phyloP scores from a whole-genome alignment of 2,113 vertebrate genomes.

The Dasyornis broadbenti region DNA sequence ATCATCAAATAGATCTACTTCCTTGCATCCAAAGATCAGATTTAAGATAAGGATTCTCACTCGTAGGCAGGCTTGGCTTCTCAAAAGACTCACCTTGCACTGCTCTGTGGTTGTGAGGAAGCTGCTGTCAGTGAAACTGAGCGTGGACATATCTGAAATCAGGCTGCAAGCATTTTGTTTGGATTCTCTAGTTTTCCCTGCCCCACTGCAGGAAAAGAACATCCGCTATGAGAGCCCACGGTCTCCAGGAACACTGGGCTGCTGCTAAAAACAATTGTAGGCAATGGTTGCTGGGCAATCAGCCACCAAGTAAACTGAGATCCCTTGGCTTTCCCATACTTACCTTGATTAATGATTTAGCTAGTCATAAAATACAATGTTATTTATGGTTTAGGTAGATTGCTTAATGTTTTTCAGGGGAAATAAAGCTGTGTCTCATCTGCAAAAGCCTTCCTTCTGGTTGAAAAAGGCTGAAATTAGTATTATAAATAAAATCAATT shows the following conservation, averaged over 20 bases:
- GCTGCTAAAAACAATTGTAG: constrained; percentile 32
- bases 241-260: not conserved
- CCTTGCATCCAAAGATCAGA: not conserved
- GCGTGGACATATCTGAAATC: not conserved
- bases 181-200: not conserved
- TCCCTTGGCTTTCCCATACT: constrained; percentile 63
- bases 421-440: constrained; percentile 54
- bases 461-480: not conserved
- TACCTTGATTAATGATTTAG: constrained; percentile 76
- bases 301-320: constrained; percentile 62
- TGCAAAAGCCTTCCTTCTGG: not conserved
- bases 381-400: constrained; percentile 65
- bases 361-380: constrained; percentile 67
- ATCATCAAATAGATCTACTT: not conserved
- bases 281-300: constrained; percentile 74
- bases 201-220: not conserved
- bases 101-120: not conserved
- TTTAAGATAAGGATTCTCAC: not conserved
- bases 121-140: not conserved
- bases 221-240: not conserved
- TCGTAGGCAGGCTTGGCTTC: not conserved
- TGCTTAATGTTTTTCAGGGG: constrained; percentile 60
- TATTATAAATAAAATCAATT: not conserved
- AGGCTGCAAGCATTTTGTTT: not conserved
- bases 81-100: not conserved